Base-by-base conservation (phyloP, 2,888 invertebrate genomes). In the Philereme vetulata region DNA sequence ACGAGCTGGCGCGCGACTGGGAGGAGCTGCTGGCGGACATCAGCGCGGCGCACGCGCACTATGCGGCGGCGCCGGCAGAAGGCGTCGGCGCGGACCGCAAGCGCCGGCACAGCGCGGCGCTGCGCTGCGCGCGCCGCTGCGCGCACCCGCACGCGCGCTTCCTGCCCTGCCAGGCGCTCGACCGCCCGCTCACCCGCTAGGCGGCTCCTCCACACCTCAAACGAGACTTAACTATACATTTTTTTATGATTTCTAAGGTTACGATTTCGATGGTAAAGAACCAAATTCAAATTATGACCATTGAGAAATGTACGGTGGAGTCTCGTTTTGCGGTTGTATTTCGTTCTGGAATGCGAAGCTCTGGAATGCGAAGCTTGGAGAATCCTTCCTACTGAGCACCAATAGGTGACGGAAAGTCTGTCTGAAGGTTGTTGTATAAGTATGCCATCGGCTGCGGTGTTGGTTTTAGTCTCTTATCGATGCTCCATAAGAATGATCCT, bases 11-110 rank as follows among this genome's bases (percentile, higher is more conserved):
- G 67, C 92, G 93, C 75, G 94, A 94, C 74, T 94, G 94, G 79
- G 94, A 94, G 78, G 93, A 94, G 85, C 83, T 94, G 77, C 84
- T 94, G 72, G 89, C 93, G 40, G 94, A 94, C 78, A 87, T 94
- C 68, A 92, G 93, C 79, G 93, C 90, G 72, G 87, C 93, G 75
- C 93, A 93, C 77, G 88, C 90, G 71, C 82, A 83, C 65, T 92
- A 92, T 81, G 85, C 89, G 76, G 84, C 81, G 62, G 85, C 74
- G 64, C 77, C 72, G 58, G 57, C 63, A 70, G 51, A 62, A 55
- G 51, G 60, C 57, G 36, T 72, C 70, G 66, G 82, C 67, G 86
- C 86, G 62, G 93, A 93, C 82, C 93, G 94, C 74, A 94, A 94
- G 84, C 93, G 94, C 57, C 92, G 94, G 6, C 94, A 94, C 84